Evolutionary conservation across 2,888 invertebrate genomes (phyloP).

Genomic region (Endomychus coccineus): DNA sequence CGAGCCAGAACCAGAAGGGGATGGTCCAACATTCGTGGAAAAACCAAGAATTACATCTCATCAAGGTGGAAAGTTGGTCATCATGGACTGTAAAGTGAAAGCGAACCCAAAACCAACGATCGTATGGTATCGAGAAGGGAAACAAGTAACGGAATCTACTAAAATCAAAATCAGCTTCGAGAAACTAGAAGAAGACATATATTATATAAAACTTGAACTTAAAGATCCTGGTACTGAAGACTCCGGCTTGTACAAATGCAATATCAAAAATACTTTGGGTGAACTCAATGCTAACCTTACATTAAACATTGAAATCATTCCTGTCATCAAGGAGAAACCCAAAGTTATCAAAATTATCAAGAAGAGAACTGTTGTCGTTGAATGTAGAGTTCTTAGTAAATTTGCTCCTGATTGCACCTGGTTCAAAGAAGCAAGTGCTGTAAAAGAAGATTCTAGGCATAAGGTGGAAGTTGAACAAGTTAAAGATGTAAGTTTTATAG

Average conservation of each 20-base stretch:
- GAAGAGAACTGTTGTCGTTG: constrained; percentile 86
- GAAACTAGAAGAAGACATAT: constrained; percentile 70
- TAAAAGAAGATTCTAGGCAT: constrained; percentile 69
- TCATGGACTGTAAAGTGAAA: constrained; percentile 74
- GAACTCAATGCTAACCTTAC: constrained; percentile 96
- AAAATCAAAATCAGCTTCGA: constrained; percentile 71
- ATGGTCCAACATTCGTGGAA: constrained; percentile 89
- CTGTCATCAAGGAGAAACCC: constrained; percentile 89
- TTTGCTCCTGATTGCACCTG: constrained; percentile 90
- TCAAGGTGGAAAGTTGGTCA: constrained; percentile 72
- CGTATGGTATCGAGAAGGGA: constrained; percentile 75
- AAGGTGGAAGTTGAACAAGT: constrained; percentile 70
- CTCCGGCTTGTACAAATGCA: constrained; percentile 97
- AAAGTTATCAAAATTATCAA: constrained; percentile 86
- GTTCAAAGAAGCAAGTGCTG: constrained; percentile 79
- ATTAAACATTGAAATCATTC: constrained; percentile 95
- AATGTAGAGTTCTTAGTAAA: constrained; percentile 88
- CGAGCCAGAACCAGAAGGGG: constrained; percentile 86
- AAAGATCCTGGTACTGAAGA: constrained; percentile 90
- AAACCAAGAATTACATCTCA: constrained; percentile 83
- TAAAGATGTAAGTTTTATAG: too few relatives aligned
- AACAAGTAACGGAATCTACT: constrained; percentile 70
- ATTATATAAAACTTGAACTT: constrained; percentile 79
- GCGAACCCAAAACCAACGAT: constrained; percentile 78
- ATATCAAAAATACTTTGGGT: constrained; percentile 91